phyloP scores from a whole-genome alignment of 2,888 invertebrate genomes.

The Phoronis australis region DNA sequence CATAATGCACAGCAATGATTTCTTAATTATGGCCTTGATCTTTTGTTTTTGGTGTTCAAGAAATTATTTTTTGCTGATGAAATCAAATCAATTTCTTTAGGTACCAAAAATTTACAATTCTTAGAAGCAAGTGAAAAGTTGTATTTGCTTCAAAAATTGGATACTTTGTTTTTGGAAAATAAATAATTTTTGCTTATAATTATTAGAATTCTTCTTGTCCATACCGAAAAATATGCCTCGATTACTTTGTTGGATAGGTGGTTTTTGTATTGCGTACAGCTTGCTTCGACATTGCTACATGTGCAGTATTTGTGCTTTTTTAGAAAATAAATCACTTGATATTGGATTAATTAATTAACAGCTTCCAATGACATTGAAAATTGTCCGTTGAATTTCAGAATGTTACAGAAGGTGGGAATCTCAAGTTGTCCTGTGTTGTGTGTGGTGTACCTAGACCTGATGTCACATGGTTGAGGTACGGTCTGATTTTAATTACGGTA shows the following conservation, averaged over 20 bases:
- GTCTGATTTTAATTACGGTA: conserved; percentile 44
- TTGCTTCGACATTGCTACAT: too few relatives aligned
- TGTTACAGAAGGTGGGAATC: conserved; percentile 40
- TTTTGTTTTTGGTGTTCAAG: too few relatives aligned
- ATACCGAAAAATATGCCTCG: too few relatives aligned
- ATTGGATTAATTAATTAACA: background rate
- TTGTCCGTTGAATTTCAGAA: conserved; percentile 23
- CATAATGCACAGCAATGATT: background rate
- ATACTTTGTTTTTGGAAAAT: background rate
- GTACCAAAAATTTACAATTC: too few relatives aligned
- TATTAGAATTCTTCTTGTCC: too few relatives aligned
- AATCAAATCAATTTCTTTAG: background rate
- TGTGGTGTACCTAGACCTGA: conserved; percentile 85
- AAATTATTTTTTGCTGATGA: background rate
- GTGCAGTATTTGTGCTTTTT: background rate
- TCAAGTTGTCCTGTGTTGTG: conserved; percentile 69
- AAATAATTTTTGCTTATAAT: too few relatives aligned
- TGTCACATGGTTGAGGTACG: conserved; percentile 84
- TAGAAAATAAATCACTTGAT: conserved; percentile 2
- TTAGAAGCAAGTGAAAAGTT: too few relatives aligned
- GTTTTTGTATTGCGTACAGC: too few relatives aligned
- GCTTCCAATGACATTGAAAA: background rate
- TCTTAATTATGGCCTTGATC: background rate
- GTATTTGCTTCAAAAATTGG: background rate
- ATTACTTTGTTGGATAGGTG: too few relatives aligned